These are phyloP conservation scores for Harlomillsia oculata DNA, from an alignment of 1,140 invertebrate species.

Conservation along the genomic window DNA sequence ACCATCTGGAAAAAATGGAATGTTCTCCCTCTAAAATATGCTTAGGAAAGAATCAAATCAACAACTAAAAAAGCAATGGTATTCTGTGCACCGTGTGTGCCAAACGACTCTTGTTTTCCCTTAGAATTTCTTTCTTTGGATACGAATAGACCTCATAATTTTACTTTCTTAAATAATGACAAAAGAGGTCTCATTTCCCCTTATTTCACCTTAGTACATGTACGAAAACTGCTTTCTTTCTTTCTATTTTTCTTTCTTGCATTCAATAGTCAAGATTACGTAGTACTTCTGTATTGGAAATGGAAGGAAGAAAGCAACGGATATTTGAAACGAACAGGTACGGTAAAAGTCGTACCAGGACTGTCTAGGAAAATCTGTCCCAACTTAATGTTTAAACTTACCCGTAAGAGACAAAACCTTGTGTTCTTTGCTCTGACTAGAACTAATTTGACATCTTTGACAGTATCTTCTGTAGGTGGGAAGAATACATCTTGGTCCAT, in stretches of 20 bases:
- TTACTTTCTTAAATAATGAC: too few species aligned
- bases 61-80: constrained; percentile 5
- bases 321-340: background rate
- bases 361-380: background rate
- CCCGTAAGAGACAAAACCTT: constrained; percentile 69
- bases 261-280: background rate
- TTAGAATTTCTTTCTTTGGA: background rate
- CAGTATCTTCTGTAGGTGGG: constrained; percentile 37
- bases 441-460: constrained; percentile 75
- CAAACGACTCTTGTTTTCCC: constrained; percentile 7
- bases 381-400: constrained; percentile 39
- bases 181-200: too few species aligned
- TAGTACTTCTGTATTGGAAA: background rate
- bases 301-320: background rate
- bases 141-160: too few species aligned
- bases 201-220: too few species aligned
- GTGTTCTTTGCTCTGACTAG: constrained; percentile 83
- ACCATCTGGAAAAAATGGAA: constrained; percentile 13
- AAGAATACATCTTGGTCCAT: constrained; percentile 34
- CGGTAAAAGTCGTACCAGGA: background rate
- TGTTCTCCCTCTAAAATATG: constrained; percentile 7
- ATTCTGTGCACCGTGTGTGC: background rate
- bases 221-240: too few species aligned
- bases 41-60: constrained; percentile 5
- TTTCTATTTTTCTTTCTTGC: background rate